Evolutionary conservation across 2,797 vertebrate genomes (phyloP), one percentile per base, ranked within the genome.

Genomic region (Oophaga sylvatica): DNA sequence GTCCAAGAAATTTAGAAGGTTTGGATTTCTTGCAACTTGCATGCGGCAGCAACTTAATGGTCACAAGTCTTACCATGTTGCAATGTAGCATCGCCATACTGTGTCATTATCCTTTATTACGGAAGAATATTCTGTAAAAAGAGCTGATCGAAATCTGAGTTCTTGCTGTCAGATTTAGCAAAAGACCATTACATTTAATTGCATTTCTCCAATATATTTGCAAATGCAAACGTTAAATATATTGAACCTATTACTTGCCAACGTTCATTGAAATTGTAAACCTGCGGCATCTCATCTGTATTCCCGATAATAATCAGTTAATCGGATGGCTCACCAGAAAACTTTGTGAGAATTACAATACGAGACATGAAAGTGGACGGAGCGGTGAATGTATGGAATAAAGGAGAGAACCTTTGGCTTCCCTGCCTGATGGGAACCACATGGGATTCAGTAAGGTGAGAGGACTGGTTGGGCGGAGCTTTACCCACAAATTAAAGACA

Each of bases 361-460:
- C 10, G 8, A 29, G 31, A 86, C 48, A 86, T 86, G 87, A 85
- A 80, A 73, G 87, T 80, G 41, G 59, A 76, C 20, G 75, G 35
- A 67, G 84, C 73, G 3, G 60, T 45, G 41, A 17, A 59, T 26
- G 45, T 13, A 67, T 11, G 78, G 68, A 41, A 76, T 68, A 81
- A 75, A 59, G 35, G 22, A 79, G 63, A 75, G 56, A 70, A 56
- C 63, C 88, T 60, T 77, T 71, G 73, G 62, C 87, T 68, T 53
- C 13, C 12, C 53, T 60, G 20, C 19, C 31, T 89, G 73, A 89
- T 89, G 56, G 81, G 63, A 86, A 82, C 80, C 88, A 89, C 80
- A 89, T 89, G 88, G 71, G 62, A 81, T 48, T 71, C 65, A 35
- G 84, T 89, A 89, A 89, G 79, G 88, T 82, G 87, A 89, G 84